Conservation (phyloP, 1,140 invertebrate species). For the Cardiocondyla obscurior region DNA sequence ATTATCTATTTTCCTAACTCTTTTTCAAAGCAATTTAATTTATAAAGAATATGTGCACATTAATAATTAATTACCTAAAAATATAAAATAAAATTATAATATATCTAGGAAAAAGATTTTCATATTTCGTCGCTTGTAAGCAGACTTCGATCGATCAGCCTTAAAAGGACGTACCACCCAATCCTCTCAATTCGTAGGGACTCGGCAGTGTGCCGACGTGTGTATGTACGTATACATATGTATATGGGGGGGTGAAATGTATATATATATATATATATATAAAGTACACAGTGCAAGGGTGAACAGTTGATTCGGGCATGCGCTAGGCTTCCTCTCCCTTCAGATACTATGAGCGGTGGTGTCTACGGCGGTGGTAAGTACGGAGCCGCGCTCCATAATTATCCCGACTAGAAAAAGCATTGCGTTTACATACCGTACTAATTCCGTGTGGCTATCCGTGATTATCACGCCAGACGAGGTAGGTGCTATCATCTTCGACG, state of each 20-base stretch:
- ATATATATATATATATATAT: neutral
- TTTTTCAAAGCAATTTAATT: neutral
- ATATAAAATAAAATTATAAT: neutral
- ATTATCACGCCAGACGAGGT: slow-evolving; percentile 87
- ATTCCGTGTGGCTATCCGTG: neutral
- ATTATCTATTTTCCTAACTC: neutral
- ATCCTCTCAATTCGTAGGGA: slow-evolving; percentile 3
- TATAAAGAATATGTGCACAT: neutral
- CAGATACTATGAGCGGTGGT: slow-evolving; percentile 83
- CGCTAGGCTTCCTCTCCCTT: slow-evolving; percentile 64
- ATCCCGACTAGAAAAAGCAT: slow-evolving; percentile 25
- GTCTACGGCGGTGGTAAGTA: slow-evolving; percentile 83
- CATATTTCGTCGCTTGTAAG: neutral
- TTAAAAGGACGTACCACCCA: neutral
- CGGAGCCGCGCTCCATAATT: slow-evolving; percentile 53
- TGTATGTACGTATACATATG: neutral
- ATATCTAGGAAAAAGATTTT: neutral
- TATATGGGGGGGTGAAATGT: too few species aligned
- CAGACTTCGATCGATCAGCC: slow-evolving; percentile 28
- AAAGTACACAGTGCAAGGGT: slow-evolving; percentile 11
- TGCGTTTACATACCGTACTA: neutral
- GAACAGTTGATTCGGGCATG: slow-evolving; percentile 63
- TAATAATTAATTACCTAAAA: neutral
- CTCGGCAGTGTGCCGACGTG: too few species aligned
- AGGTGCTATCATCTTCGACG: slow-evolving; percentile 91